Percentiles rank a stretch among this genome's conserved stretches.
Evolutionary conservation across 2,888 invertebrate genomes (phyloP).

Genomic region (Elysia crispata): DNA sequence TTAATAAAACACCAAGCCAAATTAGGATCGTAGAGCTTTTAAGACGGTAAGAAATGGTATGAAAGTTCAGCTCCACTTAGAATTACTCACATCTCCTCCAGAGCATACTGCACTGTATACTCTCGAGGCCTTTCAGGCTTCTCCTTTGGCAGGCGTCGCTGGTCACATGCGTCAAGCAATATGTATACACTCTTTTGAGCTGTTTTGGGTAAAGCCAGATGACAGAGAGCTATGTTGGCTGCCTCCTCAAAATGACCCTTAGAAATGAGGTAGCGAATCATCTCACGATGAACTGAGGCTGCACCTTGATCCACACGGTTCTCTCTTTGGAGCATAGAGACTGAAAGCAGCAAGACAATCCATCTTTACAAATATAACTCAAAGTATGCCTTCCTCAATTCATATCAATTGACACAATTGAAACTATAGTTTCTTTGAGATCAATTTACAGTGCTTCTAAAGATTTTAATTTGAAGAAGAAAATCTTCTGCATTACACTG

Average conservation of each 20-base stretch:
- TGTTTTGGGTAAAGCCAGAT: constrained; percentile 31
- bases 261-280: constrained; percentile 50
- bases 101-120: constrained; percentile 56
- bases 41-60: no score
- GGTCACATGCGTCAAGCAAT: constrained; percentile 47
- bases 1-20: no score
- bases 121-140: constrained; percentile 50
- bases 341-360: constrained; percentile 40
- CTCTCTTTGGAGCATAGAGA: constrained; percentile 41
- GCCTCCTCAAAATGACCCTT: constrained; percentile 48
- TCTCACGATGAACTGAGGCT: constrained; percentile 49
- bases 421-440: no score
- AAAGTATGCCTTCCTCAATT: no score
- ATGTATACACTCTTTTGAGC: constrained; percentile 40
- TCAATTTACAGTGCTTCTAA: no score
- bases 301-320: constrained; percentile 47
- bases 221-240: constrained; percentile 46
- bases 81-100: constrained; percentile 46
- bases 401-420: no score
- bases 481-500: background rate
- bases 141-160: constrained; percentile 32
- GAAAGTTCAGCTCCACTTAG: no score
- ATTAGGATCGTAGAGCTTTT: no score
- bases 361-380: background rate
- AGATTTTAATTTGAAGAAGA: no score